These are phyloP conservation scores for Aphaenogaster ashmeadi DNA, from an alignment of 1,140 invertebrate species.

Conservation along the genomic window DNA sequence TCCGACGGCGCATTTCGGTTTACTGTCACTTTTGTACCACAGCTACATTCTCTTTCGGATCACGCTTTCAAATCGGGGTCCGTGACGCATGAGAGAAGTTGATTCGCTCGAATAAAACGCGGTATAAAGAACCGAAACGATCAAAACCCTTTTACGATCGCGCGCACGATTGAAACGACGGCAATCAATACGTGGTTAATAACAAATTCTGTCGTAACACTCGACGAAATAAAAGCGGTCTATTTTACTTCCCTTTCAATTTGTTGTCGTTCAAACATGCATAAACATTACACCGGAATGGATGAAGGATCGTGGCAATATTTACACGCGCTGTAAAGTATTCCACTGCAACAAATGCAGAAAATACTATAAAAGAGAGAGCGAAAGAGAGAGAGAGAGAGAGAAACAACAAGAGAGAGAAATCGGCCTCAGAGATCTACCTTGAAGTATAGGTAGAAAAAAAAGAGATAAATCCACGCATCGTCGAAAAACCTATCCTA, in stretches of 20 bases:
- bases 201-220: conserved; percentile 24
- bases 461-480: not conserved
- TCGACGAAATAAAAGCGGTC: conserved; percentile 34
- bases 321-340: not conserved
- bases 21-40: not conserved
- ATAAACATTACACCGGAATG: conserved; percentile 39
- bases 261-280: conserved; percentile 50
- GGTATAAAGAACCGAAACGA: conserved; percentile 17
- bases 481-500: conserved; percentile 10
- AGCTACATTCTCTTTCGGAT: not conserved
- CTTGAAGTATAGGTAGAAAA: not conserved
- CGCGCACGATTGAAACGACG: not conserved
- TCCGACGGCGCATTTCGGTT: not conserved
- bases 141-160: conserved; percentile 24
- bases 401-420: not conserved
- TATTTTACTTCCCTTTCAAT: conserved; percentile 52
- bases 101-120: conserved; percentile 27
- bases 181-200: conserved; percentile 30
- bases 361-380: not conserved
- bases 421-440: not conserved
- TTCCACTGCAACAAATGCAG: not conserved
- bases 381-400: not conserved
- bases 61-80: conserved; percentile 11
- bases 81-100: not conserved
- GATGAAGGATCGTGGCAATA: not conserved